A percentile compares a stretch with the other conserved stretches of the same genome.
These are phyloP conservation scores for Larimichthys polyactis DNA, from an alignment of 2,113 vertebrate species.

Conservation along the genomic window DNA sequence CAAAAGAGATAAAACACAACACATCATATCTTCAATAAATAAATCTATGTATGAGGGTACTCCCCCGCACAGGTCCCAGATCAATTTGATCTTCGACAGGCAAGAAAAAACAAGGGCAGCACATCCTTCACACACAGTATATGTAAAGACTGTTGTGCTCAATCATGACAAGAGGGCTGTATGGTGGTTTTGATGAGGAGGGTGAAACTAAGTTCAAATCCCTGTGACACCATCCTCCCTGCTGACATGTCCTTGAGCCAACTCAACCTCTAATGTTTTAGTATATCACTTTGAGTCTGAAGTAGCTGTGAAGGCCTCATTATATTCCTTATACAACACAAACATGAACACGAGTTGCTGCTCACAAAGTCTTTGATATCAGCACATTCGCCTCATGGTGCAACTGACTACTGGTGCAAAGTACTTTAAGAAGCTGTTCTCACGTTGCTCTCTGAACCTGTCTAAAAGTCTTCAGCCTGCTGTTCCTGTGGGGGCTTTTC, in stretches of 20 bases:
- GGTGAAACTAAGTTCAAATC: background rate
- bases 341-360: background rate
- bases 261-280: background rate
- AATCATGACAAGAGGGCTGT: background rate
- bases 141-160: background rate
- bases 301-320: background rate
- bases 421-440: conserved; percentile 30
- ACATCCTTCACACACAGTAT: background rate
- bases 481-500: conserved; percentile 33
- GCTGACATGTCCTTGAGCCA: background rate
- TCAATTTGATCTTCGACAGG: background rate
- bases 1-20: conserved; percentile 11
- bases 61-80: background rate
- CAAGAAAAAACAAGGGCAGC: background rate
- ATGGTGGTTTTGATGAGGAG: background rate
- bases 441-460: conserved; percentile 37
- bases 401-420: conserved; percentile 14
- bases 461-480: conserved; percentile 36
- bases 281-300: background rate
- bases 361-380: conserved; percentile 14
- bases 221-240: background rate
- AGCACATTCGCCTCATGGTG: conserved; percentile 2
- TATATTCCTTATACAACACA: background rate
- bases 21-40: background rate
- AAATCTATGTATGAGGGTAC: background rate